phyloP scores from a whole-genome alignment of 2,113 vertebrate species.

The Uria aalge region DNA sequence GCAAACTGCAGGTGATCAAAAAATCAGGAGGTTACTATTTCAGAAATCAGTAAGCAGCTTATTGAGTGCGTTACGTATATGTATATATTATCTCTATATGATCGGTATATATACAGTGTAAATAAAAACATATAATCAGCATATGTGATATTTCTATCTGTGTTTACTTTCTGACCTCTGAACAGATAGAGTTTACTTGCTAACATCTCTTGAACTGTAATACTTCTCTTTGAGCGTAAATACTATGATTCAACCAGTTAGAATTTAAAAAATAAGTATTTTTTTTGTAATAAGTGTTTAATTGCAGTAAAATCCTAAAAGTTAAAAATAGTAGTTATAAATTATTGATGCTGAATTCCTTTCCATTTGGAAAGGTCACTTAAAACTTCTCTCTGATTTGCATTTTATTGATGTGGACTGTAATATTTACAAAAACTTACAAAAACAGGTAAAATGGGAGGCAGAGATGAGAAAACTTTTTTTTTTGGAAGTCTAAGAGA shows the following conservation, averaged over 20 bases:
- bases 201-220: not conserved
- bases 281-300: not conserved
- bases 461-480: not conserved
- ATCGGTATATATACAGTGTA: not conserved
- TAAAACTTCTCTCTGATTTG: not conserved
- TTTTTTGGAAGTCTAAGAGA: not conserved
- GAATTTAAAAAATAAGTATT: not conserved
- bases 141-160: not conserved
- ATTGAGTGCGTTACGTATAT: not conserved
- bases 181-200: not conserved
- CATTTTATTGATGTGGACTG: not conserved
- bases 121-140: not conserved
- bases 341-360: not conserved
- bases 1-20: not conserved
- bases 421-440: not conserved
- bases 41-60: not conserved
- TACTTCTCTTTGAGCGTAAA: not conserved
- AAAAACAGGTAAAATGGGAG: not conserved
- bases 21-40: not conserved
- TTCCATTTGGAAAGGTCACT: not conserved
- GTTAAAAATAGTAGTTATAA: not conserved
- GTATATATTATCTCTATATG: not conserved
- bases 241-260: not conserved
- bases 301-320: not conserved
- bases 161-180: not conserved